Evolutionary conservation across 1,140 invertebrate genomes (phyloP).

Genomic region (Drosophila pallidifrons): DNA sequence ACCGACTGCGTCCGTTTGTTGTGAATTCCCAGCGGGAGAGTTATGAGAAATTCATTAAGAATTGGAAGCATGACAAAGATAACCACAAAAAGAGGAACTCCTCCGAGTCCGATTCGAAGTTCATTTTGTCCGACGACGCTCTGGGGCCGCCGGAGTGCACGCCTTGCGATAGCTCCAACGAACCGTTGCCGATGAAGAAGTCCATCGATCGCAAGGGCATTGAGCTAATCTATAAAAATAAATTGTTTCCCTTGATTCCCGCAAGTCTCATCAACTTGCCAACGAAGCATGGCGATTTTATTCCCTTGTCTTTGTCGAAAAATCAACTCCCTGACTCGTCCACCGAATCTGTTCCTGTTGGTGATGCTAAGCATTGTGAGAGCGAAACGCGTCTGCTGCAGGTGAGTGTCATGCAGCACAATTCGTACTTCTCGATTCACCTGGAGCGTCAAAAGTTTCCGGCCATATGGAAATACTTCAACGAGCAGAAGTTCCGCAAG

Average conservation of each 20-base stretch:
- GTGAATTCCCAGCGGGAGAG: not conserved
- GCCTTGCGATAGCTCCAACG: no score
- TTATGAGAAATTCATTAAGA: not conserved
- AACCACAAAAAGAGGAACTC: not conserved
- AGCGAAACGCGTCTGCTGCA: not conserved
- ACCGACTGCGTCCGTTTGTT: not conserved
- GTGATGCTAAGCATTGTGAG: no score
- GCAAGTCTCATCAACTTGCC: not conserved
- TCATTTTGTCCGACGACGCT: no score
- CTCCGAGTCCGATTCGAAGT: no score
- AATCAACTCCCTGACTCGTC: no score
- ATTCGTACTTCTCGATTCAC: not conserved
- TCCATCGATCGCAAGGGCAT: not conserved
- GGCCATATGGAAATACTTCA: not conserved
- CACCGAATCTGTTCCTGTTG: no score
- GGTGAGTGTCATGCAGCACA: not conserved
- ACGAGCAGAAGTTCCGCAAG: not conserved
- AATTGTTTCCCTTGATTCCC: not conserved
- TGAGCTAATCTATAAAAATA: not conserved
- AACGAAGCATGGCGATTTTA: no score
- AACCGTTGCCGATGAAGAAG: not conserved
- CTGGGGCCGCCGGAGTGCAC: no score
- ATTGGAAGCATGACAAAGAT: not conserved
- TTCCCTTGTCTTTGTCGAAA: no score
- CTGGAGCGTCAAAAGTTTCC: not conserved